Conservation (phyloP, 2,113 vertebrate genomes). For the Laticauda colubrina region DNA sequence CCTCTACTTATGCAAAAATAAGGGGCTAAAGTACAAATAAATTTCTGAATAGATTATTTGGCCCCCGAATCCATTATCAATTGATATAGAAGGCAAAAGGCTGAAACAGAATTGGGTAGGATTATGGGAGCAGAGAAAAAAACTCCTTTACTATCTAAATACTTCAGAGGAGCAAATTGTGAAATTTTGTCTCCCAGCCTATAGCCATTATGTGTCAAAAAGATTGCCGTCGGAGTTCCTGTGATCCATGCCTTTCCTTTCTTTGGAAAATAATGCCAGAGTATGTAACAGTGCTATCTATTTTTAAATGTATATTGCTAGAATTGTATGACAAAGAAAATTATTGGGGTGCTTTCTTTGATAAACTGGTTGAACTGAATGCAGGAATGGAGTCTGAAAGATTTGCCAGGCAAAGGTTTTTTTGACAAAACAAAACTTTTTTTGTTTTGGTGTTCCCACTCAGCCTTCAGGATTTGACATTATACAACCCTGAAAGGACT, state of each 20-base stretch:
- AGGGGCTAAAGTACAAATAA: background rate
- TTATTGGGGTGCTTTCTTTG: background rate
- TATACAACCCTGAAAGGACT: slow-evolving; percentile 93
- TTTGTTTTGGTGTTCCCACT: accelerated
- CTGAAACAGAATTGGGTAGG: background rate
- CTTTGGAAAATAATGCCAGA: too few species aligned
- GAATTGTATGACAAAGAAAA: background rate
- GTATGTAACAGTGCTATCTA: too few species aligned
- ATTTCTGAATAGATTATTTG: background rate
- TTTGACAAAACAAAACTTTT: background rate
- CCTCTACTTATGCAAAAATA: background rate
- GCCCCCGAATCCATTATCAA: background rate
- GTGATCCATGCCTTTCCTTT: background rate
- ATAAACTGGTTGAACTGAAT: background rate
- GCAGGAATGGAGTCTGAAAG: background rate
- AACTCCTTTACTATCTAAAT: background rate
- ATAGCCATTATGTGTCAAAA: background rate
- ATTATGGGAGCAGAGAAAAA: background rate
- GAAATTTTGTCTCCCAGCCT: background rate
- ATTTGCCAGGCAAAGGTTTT: background rate
- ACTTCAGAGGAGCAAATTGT: background rate
- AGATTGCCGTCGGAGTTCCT: background rate
- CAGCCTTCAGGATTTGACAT: slow-evolving; percentile 90
- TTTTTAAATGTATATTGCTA: background rate
- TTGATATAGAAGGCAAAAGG: background rate